Conservation (phyloP, 2,797 vertebrate genomes). For the Mus spretus region DNA sequence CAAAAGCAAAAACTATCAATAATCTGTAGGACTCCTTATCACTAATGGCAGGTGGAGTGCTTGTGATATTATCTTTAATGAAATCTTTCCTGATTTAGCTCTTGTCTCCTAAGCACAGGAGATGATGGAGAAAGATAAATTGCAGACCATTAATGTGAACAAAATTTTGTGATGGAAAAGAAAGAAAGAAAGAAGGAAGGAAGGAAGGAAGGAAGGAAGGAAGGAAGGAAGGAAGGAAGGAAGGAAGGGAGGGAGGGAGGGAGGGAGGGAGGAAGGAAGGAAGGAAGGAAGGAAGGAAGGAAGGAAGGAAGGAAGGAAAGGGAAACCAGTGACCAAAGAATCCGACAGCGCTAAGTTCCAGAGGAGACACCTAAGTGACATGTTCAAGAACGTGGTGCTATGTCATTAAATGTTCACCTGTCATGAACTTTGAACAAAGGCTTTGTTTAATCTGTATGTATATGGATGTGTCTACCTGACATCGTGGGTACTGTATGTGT, state of each 20-base stretch:
- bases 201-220: no score
- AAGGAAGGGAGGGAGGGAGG: no score
- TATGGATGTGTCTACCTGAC: not conserved
- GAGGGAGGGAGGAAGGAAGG: no score
- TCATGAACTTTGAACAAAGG: not conserved
- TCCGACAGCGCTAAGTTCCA: not conserved
- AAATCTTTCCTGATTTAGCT: constrained; percentile 49
- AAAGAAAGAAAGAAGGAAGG: not conserved
- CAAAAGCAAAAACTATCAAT: constrained; percentile 27
- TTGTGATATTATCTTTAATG: not conserved
- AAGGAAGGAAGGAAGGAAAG: not conserved
- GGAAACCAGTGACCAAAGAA: constrained; percentile 18
- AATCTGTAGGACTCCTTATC: constrained; percentile 17
- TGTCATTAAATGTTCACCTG: constrained; percentile 37
- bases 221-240: no score
- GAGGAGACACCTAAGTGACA: not conserved
- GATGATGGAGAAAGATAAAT: constrained; percentile 61
- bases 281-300: no score
- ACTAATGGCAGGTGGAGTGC: not conserved
- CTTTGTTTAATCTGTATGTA: no score
- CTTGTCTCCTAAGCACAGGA: constrained; percentile 37
- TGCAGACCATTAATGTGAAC: constrained; percentile 34
- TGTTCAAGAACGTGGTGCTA: not conserved
- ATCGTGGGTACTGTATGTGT: not conserved
- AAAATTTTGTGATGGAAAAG: constrained; percentile 43